Percentiles rank a stretch among this genome's conserved stretches.
Evolutionary conservation across 2,113 vertebrate species (phyloP).

Genomic region (Pleuronectes platessa): DNA sequence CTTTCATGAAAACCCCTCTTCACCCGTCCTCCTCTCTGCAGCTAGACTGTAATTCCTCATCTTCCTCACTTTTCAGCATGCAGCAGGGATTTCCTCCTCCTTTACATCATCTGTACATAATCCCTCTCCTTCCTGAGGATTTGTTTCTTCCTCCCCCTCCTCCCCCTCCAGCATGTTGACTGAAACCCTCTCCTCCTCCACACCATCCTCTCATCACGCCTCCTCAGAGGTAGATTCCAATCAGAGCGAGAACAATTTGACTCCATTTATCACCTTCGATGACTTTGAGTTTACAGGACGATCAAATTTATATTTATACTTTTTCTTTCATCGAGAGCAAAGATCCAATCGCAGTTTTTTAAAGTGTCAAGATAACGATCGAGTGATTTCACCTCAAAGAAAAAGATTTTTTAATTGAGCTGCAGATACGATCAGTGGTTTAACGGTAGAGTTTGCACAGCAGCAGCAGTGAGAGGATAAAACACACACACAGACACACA

Average conservation of each 20-base stretch:
- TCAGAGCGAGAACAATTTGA: neutral
- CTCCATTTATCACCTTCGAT: neutral
- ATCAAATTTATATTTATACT: neutral
- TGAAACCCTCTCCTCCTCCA: neutral
- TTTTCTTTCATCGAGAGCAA: neutral
- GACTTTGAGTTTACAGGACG: slow-evolving; percentile 23
- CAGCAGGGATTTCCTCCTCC: slow-evolving; percentile 7
- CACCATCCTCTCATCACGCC: neutral
- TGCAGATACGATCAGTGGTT: slow-evolving; percentile 62
- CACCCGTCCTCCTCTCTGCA: slow-evolving; percentile 16
- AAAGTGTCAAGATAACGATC: neutral
- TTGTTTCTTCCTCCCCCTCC: neutral
- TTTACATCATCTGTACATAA: slow-evolving; percentile 8
- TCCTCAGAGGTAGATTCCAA: neutral
- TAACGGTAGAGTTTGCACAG: slow-evolving; percentile 51
- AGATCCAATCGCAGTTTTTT: neutral
- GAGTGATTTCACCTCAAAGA: slow-evolving; percentile 16
- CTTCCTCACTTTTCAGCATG: slow-evolving; percentile 37
- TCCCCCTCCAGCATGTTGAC: neutral
- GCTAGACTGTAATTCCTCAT: neutral
- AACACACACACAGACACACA: slow-evolving; percentile 21
- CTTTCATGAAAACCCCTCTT: neutral
- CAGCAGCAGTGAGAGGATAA: slow-evolving; percentile 2
- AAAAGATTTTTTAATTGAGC: slow-evolving; percentile 57
- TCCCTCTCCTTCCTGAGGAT: slow-evolving; percentile 4